These are phyloP conservation scores for Epinephelus fuscoguttatus DNA, from an alignment of 2,113 vertebrate genomes.

Conservation along the genomic window DNA sequence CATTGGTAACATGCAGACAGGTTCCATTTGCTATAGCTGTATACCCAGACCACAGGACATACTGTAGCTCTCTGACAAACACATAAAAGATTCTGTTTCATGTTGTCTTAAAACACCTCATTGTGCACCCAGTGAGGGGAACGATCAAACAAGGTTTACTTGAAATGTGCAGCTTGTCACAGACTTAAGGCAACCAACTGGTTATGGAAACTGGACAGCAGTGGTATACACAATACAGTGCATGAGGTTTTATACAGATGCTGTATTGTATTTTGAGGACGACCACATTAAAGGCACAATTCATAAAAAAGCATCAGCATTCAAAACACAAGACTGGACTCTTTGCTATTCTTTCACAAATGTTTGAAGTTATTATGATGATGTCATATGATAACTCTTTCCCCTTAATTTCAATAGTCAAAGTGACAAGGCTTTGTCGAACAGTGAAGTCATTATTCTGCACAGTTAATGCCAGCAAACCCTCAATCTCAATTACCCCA, in stretches of 20 bases:
- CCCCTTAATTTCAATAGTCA: too few species aligned
- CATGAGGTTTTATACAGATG: not conserved
- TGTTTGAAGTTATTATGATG: not conserved
- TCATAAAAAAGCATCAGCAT: not conserved
- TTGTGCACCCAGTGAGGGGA: not conserved
- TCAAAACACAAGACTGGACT: too few species aligned
- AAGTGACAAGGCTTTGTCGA: not conserved
- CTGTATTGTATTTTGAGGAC: not conserved
- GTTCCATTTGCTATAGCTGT: not conserved
- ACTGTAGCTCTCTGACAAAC: slow-evolving; percentile 6
- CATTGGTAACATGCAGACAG: slow-evolving; percentile 9
- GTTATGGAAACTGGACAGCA: not conserved
- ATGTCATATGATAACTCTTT: too few species aligned
- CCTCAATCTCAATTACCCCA: not conserved
- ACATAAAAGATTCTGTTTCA: slow-evolving; percentile 28
- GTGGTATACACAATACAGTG: too few species aligned
- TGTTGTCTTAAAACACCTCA: slow-evolving; percentile 6
- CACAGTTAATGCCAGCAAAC: not conserved
- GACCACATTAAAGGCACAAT: not conserved
- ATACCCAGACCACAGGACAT: slow-evolving; percentile 2
- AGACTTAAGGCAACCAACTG: not conserved
- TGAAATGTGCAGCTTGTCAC: not conserved
- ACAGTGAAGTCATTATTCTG: not conserved
- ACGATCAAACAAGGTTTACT: not conserved
- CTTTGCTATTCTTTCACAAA: not conserved